A percentile compares a stretch with the other conserved stretches of the same genome.
Conservation (phyloP, 2,113 vertebrate genomes). For the Plotosus lineatus region DNA sequence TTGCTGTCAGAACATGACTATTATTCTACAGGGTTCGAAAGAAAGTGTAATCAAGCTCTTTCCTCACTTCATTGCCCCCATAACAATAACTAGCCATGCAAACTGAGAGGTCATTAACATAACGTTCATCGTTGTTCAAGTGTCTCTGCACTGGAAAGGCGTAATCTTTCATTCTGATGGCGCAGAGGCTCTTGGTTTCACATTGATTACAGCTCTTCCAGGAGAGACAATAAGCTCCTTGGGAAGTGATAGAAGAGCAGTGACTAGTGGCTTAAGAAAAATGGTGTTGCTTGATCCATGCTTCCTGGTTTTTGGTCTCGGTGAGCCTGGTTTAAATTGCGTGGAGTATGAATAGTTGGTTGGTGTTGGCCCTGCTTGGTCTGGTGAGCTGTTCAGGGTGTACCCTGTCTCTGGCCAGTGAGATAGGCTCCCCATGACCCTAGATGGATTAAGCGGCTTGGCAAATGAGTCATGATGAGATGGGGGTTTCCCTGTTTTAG, state of each 20-base stretch:
- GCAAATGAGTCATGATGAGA: too few species aligned
- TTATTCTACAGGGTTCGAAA: background rate
- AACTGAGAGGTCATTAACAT: background rate
- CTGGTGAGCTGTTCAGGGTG: too few species aligned
- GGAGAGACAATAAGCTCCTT: background rate
- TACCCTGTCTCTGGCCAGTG: too few species aligned
- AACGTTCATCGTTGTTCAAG: background rate
- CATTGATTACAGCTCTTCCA: background rate
- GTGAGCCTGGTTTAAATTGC: too few species aligned
- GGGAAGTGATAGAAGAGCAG: background rate
- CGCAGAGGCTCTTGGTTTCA: background rate
- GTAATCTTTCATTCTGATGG: constrained; percentile 2
- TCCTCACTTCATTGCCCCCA: background rate
- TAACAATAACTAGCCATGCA: constrained; percentile 10
- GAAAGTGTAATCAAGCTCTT: background rate
- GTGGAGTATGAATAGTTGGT: too few species aligned
- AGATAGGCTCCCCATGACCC: too few species aligned
- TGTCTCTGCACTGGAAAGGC: background rate
- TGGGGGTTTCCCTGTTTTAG: background rate
- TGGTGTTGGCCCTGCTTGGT: too few species aligned
- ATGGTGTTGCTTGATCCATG: background rate
- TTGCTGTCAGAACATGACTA: background rate
- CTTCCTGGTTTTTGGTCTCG: too few species aligned
- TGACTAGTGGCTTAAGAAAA: background rate
- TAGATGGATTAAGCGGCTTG: too few species aligned